Evolutionary conservation across 1,140 invertebrate species (phyloP).

Genomic region (Ips nitidus): DNA sequence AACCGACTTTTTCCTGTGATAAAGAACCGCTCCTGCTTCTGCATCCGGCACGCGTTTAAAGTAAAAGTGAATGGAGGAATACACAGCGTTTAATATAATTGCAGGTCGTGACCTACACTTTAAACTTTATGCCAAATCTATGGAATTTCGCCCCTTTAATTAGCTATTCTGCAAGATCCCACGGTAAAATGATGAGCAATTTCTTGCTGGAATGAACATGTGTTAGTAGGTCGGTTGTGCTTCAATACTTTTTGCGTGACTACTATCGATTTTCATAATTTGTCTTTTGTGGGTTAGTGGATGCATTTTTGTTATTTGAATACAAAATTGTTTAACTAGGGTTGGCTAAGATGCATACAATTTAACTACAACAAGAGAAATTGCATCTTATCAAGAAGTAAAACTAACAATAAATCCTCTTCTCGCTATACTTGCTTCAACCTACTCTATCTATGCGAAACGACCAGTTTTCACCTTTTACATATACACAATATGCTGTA

Average conservation of each 20-base stretch:
- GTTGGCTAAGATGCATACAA: too few species aligned
- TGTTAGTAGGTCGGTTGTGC: too few species aligned
- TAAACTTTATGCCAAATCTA: background rate
- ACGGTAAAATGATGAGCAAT: too few species aligned
- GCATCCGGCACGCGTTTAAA: conserved; percentile 27
- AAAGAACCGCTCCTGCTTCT: conserved; percentile 28
- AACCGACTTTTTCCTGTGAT: conserved; percentile 24
- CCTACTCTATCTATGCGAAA: background rate
- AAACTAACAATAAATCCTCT: background rate
- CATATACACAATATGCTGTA: conserved; percentile 12
- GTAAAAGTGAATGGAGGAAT: conserved; percentile 29
- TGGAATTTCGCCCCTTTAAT: background rate
- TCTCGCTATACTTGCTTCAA: background rate
- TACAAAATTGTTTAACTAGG: background rate
- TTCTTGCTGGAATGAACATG: too few species aligned
- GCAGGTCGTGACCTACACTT: conserved; percentile 25
- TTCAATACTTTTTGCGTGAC: too few species aligned
- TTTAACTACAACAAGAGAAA: background rate
- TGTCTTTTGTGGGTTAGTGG: background rate
- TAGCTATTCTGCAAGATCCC: too few species aligned
- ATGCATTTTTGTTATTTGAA: background rate
- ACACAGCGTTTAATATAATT: conserved; percentile 13
- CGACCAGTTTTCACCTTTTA: conserved; percentile 12
- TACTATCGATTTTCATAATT: too few species aligned
- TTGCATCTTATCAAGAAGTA: background rate